phyloP scores from a whole-genome alignment of 2,888 invertebrate species.

The Nasonovia ribisnigri region DNA sequence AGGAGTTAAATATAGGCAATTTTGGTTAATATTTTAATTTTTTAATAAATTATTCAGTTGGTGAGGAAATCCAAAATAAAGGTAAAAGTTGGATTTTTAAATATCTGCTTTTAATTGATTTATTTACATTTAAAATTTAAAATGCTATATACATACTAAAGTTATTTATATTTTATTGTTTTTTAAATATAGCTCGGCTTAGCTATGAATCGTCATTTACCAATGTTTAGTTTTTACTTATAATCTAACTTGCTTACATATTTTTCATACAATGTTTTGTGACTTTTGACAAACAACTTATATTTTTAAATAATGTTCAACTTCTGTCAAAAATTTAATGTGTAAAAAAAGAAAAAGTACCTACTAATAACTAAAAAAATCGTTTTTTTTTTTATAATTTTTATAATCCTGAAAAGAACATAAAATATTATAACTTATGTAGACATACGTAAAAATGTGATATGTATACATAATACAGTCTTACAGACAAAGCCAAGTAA shows the following conservation, averaged over 20 bases:
- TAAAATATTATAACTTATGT: neutral
- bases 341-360: neutral
- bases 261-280: neutral
- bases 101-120: neutral
- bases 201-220: neutral
- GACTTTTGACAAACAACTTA: neutral
- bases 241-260: neutral
- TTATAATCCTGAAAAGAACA: neutral
- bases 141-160: neutral
- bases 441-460: neutral
- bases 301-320: neutral
- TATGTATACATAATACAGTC: neutral
- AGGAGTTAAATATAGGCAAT: no score
- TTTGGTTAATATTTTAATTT: neutral
- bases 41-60: neutral
- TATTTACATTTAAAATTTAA: neutral
- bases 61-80: neutral
- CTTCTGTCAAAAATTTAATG: neutral
- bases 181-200: neutral
- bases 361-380: neutral
- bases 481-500: neutral
- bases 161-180: neutral
- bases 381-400: neutral
- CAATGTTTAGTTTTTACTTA: neutral
- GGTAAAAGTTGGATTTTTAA: neutral